Evolutionary conservation across 1,140 invertebrate species (phyloP), one percentile per base, ranked within the genome.

Genomic region (Chelonus insularis): DNA sequence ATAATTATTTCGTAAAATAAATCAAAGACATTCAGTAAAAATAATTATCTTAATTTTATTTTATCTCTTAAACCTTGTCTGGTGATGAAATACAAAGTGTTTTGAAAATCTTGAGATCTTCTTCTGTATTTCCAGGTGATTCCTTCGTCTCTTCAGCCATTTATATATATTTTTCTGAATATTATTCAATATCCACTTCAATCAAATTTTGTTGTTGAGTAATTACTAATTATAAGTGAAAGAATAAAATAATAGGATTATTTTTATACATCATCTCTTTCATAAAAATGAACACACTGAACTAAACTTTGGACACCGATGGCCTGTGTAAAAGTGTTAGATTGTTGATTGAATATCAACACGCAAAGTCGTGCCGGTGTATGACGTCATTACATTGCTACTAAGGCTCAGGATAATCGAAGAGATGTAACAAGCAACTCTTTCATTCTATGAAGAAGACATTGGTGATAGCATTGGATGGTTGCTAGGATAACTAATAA

Each of bases 81-180:
- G 70, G 68, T 18, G 74, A 71, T 18, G 72, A 71, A 50, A 76
- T 76, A 64, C 85, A 84, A 45, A 89, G 74, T 0, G 84, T 79
- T 76, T 89, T 85, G 71, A 86, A 90, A 48, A 89, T 84, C 70
- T 83, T 84, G 82, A 88, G 87, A 74, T 90, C 88, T 68, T 88
- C 87, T 16, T 83, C 74, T 18, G 77, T 78, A 59, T 85, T 82
- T 45, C 84, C 84, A 4, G 72, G 65, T 32, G 65, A 8, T 52
- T 66, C 59, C 41, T 61, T 64, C 12, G 51, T 32, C 16, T 64
- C 68, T 25, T 63, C 68, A 43, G 61, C 16, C 25, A 39, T 64
- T 41, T 58, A 14, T 47, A 48, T 57, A 7, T 50, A 58, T 20
- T 23, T 48, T 29, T 36, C 12, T 18, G 3, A 18, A 37, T 47